Evolutionary conservation across 2,113 vertebrate genomes (phyloP).

Genomic region (Datnioides undecimradiatus): DNA sequence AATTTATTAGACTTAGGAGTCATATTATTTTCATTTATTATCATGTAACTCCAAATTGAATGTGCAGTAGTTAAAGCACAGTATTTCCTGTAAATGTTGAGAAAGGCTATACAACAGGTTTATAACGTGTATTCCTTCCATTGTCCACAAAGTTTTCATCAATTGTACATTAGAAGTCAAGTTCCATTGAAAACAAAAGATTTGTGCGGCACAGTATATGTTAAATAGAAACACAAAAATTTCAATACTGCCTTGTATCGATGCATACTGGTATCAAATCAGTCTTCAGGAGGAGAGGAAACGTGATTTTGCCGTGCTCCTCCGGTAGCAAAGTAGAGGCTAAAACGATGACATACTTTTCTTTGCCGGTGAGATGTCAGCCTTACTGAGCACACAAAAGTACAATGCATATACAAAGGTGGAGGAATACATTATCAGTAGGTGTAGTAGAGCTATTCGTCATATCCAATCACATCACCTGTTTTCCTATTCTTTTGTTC

Average conservation of each 20-base stretch:
- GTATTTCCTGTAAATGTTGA: not conserved
- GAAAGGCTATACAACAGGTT: not conserved
- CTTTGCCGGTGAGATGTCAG: constrained; percentile 24
- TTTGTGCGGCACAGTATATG: not conserved
- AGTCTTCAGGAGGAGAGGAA: constrained; percentile 11
- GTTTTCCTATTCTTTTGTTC: constrained; percentile 21
- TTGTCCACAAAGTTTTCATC: not conserved
- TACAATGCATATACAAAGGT: constrained; percentile 32
- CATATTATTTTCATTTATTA: not conserved
- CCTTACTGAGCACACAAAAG: constrained; percentile 21
- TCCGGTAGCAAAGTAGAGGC: constrained; percentile 6
- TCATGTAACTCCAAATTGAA: not conserved
- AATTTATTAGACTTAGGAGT: not conserved
- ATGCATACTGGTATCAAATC: constrained; percentile 4
- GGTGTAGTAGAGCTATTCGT: constrained; percentile 28
- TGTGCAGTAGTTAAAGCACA: not conserved
- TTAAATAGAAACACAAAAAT: not conserved
- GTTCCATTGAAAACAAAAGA: not conserved
- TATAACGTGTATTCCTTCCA: not conserved
- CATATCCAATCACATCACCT: constrained; percentile 44
- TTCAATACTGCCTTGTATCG: not conserved
- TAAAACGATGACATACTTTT: constrained; percentile 38
- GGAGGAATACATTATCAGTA: constrained; percentile 53
- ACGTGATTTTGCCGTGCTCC: not conserved
- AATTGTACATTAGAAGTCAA: not conserved